A percentile compares a stretch with the other conserved stretches of the same genome.
These are phyloP conservation scores for Ceryle rudis DNA, from an alignment of 2,797 vertebrate species.

Conservation along the genomic window DNA sequence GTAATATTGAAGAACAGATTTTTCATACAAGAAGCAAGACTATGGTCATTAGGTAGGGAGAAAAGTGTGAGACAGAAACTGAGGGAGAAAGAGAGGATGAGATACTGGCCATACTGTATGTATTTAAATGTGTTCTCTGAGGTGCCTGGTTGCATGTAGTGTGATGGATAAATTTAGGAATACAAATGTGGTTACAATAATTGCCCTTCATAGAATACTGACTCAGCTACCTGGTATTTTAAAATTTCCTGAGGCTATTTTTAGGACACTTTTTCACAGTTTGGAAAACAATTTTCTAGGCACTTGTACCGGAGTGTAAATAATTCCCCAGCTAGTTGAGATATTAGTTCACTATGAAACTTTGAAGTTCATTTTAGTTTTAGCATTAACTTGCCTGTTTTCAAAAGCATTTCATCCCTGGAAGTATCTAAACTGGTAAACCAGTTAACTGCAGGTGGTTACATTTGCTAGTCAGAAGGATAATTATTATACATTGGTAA, in stretches of 20 bases:
- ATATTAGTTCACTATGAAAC: neutral
- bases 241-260: neutral
- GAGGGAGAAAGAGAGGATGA: neutral
- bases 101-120: neutral
- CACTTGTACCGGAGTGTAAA: neutral
- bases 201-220: neutral
- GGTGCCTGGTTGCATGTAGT: neutral
- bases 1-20: neutral
- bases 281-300: neutral
- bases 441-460: slow-evolving; percentile 50
- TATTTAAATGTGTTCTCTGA: neutral
- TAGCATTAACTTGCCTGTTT: neutral
- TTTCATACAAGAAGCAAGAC: neutral
- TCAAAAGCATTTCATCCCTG: slow-evolving; percentile 20
- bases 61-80: neutral
- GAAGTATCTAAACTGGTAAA: slow-evolving; percentile 21
- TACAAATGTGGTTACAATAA: neutral
- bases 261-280: neutral
- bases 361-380: neutral
- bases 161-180: neutral
- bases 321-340: neutral
- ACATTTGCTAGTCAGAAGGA: slow-evolving; percentile 54
- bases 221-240: neutral
- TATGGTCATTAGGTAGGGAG: neutral
- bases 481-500: slow-evolving; percentile 29